These are phyloP conservation scores for Tricholauxania praeusta DNA, from an alignment of 2,888 invertebrate species.

Conservation along the genomic window DNA sequence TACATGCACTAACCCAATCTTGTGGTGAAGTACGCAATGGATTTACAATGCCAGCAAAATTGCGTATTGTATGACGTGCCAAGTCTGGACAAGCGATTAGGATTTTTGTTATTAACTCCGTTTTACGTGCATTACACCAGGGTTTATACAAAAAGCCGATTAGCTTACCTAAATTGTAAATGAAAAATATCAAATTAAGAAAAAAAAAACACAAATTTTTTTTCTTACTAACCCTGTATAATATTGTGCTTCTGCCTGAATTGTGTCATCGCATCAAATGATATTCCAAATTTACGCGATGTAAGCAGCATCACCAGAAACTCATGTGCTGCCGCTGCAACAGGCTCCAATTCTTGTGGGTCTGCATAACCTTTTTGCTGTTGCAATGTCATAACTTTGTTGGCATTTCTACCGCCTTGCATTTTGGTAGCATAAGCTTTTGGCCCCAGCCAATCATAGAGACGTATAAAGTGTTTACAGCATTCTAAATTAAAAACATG, in stretches of 20 bases:
- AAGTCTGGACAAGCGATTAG: constrained; percentile 79
- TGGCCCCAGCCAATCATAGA: constrained; percentile 84
- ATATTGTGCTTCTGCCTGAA: constrained; percentile 62
- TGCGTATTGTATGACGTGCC: constrained; percentile 73
- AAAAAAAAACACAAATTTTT: background rate
- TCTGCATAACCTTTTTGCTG: constrained; percentile 26
- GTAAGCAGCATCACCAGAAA: constrained; percentile 82
- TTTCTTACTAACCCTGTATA: constrained; percentile 54
- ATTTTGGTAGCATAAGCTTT: constrained; percentile 67
- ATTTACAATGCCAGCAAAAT: constrained; percentile 74
- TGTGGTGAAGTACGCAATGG: constrained; percentile 63
- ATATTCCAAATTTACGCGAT: constrained; percentile 81
- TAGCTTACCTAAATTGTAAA: constrained; percentile 63
- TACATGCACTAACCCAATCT: constrained; percentile 51
- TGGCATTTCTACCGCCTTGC: constrained; percentile 49
- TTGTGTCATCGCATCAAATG: constrained; percentile 76
- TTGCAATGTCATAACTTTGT: background rate
- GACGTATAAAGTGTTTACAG: constrained; percentile 75
- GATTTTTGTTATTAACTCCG: constrained; percentile 75
- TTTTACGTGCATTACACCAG: constrained; percentile 77
- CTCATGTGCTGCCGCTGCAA: constrained; percentile 74
- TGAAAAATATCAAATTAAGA: background rate
- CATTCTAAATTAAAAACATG: constrained; percentile 77
- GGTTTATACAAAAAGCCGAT: constrained; percentile 76
- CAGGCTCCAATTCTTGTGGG: constrained; percentile 68